phyloP scores from a whole-genome alignment of 2,797 vertebrate species.

The Poeciliopsis presidionis region DNA sequence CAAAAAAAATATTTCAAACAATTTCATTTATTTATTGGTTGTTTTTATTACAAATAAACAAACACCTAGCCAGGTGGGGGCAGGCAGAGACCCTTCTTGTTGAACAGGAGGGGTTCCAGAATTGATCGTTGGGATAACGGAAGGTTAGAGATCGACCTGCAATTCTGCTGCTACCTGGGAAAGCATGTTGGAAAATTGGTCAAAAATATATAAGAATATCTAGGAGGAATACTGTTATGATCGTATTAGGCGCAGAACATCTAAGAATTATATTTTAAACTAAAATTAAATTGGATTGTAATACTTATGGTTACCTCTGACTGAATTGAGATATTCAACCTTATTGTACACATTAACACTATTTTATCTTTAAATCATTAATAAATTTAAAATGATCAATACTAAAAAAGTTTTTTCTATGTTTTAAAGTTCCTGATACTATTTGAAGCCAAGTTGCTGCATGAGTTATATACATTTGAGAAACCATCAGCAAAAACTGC shows the following conservation, averaged over 20 bases:
- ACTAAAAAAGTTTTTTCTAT: background rate
- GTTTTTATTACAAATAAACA: no score
- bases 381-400: background rate
- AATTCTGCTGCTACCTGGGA: background rate
- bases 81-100: no score
- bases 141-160: no score
- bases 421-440: background rate
- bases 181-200: background rate
- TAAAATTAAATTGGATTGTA: background rate
- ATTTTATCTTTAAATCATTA: background rate
- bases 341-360: background rate
- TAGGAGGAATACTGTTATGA: background rate
- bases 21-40: no score
- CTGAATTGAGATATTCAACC: background rate
- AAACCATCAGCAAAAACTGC: constrained; percentile 49
- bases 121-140: no score
- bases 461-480: constrained; percentile 41
- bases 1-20: no score
- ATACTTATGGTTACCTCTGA: background rate
- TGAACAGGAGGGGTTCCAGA: no score
- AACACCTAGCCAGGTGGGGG: no score
- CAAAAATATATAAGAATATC: background rate
- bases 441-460: background rate
- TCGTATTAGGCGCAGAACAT: background rate
- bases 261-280: background rate